These are phyloP conservation scores for Mesorhabditis belari DNA, from an alignment of 2,888 invertebrate genomes.

Conservation along the genomic window DNA sequence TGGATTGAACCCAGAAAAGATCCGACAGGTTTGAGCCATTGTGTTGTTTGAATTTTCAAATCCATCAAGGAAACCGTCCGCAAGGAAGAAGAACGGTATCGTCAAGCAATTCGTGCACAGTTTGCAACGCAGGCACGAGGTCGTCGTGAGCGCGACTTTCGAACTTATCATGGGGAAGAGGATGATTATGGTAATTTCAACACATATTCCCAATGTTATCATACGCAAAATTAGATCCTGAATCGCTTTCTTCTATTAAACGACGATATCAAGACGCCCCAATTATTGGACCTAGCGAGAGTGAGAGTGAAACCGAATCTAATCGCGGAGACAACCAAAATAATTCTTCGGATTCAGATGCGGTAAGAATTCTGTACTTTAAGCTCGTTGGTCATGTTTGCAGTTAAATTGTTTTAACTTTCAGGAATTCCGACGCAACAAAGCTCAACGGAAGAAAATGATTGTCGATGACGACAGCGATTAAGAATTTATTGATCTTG, in stretches of 20 bases:
- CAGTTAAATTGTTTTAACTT: too few species aligned
- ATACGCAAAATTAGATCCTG: background rate
- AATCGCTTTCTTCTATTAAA: background rate
- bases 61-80: background rate
- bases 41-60: too few species aligned
- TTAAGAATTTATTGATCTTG: background rate
- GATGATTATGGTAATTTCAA: background rate
- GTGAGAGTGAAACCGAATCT: background rate
- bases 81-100: background rate
- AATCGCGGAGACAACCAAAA: too few species aligned
- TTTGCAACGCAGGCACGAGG: background rate
- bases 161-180: background rate
- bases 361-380: background rate
- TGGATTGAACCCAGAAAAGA: background rate
- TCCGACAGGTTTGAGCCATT: background rate
- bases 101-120: background rate
- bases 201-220: too few species aligned
- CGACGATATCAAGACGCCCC: background rate
- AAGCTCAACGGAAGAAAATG: background rate
- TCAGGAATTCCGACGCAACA: background rate
- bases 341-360: background rate
- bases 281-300: background rate
- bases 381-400: too few species aligned
- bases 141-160: background rate
- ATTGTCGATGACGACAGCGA: too few species aligned